These are phyloP conservation scores for Macropus fuliginosus DNA, from an alignment of 2,797 vertebrate genomes.

Conservation along the genomic window DNA sequence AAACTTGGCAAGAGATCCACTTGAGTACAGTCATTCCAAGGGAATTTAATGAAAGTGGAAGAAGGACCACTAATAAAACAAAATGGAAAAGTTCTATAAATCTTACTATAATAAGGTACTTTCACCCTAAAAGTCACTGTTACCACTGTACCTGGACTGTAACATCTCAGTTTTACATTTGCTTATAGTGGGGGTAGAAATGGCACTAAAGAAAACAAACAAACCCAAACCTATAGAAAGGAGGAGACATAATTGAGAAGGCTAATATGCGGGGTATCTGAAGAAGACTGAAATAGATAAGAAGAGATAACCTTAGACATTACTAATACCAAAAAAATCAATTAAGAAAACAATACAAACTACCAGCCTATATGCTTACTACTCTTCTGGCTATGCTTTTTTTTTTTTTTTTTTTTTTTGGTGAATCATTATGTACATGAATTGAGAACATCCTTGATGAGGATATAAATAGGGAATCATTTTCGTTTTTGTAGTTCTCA, in stretches of 20 bases:
- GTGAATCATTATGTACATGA: neutral
- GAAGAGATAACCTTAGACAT: neutral
- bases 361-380: neutral
- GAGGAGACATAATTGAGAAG: neutral
- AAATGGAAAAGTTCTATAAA: neutral
- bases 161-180: neutral
- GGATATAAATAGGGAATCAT: neutral
- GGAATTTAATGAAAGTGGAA: neutral
- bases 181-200: neutral
- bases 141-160: neutral
- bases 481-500: neutral
- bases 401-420: no score
- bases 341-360: neutral
- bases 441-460: neutral
- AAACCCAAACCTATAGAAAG: no score
- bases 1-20: neutral
- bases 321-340: neutral
- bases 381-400: neutral
- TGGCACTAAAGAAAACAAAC: neutral
- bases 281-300: neutral
- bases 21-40: neutral
- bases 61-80: neutral
- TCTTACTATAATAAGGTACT: neutral
- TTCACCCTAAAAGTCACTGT: neutral
- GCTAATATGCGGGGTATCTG: neutral